phyloP scores from a whole-genome alignment of 2,113 vertebrate genomes.

The Atlantisia rogersi region DNA sequence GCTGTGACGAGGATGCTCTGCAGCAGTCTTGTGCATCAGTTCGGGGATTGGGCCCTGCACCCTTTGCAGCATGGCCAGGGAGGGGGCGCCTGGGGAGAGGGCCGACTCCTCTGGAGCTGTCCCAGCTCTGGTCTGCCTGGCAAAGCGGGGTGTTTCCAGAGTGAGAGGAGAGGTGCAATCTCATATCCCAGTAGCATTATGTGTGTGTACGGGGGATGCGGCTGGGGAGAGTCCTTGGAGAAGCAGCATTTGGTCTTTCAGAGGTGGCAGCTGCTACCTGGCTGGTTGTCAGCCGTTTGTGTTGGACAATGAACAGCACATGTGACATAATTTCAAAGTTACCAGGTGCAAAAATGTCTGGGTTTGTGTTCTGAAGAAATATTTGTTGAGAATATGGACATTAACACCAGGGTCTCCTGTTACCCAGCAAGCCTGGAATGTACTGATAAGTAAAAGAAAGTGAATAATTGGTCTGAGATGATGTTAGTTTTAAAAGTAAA shows the following conservation, averaged over 20 bases:
- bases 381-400: not conserved
- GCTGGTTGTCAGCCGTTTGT: not conserved
- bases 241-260: not conserved
- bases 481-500: not conserved
- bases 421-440: not conserved
- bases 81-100: not conserved
- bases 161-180: not conserved
- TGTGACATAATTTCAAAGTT: not conserved
- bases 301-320: too few relatives aligned
- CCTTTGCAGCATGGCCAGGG: not conserved
- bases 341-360: not conserved
- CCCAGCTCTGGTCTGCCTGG: not conserved
- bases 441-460: not conserved
- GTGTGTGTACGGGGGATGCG: rapidly evolving
- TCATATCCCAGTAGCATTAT: rapidly evolving
- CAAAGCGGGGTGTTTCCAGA: not conserved
- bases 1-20: not conserved
- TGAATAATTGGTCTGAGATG: not conserved
- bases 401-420: not conserved
- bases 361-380: not conserved
- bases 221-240: not conserved
- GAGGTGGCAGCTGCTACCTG: not conserved
- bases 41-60: not conserved
- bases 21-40: not conserved
- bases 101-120: not conserved